phyloP scores from a whole-genome alignment of 2,888 invertebrate species.

The Leucoma salicis region DNA sequence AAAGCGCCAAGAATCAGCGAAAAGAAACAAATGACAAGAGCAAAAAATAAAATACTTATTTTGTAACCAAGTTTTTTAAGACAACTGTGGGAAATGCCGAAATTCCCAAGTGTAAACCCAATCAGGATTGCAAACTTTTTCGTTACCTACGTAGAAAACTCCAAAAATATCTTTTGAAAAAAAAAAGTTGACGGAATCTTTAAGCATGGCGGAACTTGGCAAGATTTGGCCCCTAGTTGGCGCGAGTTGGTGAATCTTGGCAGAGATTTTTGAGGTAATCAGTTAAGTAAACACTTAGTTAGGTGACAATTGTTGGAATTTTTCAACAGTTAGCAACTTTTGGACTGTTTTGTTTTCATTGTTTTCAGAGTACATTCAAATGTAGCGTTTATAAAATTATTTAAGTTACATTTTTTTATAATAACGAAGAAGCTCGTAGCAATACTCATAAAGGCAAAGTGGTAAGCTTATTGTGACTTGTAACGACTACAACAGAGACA shows the following conservation, averaged over 20 bases:
- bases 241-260: constrained; percentile 18
- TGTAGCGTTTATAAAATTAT: constrained; percentile 6
- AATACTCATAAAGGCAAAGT: background rate
- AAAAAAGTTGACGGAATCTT: constrained; percentile 10
- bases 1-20: constrained; percentile 23
- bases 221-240: constrained; percentile 7
- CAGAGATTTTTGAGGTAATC: constrained; percentile 26
- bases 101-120: constrained; percentile 26
- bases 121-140: constrained; percentile 31
- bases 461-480: too few relatives aligned
- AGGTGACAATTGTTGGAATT: constrained; percentile 28
- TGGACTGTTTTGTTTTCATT: constrained; percentile 21
- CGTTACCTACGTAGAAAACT: constrained; percentile 15
- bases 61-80: constrained; percentile 22
- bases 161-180: constrained; percentile 18
- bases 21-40: constrained; percentile 25
- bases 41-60: constrained; percentile 19
- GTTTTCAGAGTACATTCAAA: constrained; percentile 14
- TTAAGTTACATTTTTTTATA: background rate
- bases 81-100: constrained; percentile 20
- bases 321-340: constrained; percentile 15
- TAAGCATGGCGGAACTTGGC: constrained; percentile 26
- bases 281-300: constrained; percentile 38
- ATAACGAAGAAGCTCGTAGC: constrained; percentile 3
- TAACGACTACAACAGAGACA: too few relatives aligned